A percentile compares a stretch with the other conserved stretches of the same genome.
phyloP scores from a whole-genome alignment of 2,888 invertebrate species.

The Diploptera punctata region DNA sequence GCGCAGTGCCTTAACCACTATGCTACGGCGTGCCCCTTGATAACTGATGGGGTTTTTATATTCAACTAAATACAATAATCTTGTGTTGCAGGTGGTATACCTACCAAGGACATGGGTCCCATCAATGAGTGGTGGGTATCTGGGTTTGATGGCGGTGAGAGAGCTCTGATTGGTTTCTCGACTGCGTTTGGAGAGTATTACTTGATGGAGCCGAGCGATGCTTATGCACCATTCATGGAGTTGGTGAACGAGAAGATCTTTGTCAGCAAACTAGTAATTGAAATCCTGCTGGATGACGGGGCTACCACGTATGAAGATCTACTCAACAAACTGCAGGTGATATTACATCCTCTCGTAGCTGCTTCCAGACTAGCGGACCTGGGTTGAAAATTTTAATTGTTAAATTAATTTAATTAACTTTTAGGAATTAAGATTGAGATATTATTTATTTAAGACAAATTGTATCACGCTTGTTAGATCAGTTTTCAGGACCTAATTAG shows the following conservation, averaged over 20 bases:
- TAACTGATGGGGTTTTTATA: too few species aligned
- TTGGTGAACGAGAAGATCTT: slow-evolving; percentile 77
- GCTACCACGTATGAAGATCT: slow-evolving; percentile 80
- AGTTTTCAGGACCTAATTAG: too few species aligned
- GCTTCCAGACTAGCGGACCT: too few species aligned
- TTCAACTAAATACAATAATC: too few species aligned
- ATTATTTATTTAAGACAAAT: too few species aligned
- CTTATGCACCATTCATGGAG: slow-evolving; percentile 73
- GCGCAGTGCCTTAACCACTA: too few species aligned
- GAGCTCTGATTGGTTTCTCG: slow-evolving; percentile 74
- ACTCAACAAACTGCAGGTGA: slow-evolving; percentile 66
- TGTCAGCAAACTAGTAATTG: slow-evolving; percentile 79
- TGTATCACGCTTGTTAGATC: too few species aligned
- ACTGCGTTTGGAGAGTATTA: slow-evolving; percentile 83
- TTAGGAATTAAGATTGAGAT: too few species aligned
- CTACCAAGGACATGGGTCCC: slow-evolving; percentile 79
- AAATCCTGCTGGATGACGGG: slow-evolving; percentile 72
- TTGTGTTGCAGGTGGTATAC: slow-evolving; percentile 62
- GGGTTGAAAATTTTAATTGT: too few species aligned
- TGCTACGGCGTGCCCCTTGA: too few species aligned
- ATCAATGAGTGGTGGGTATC: slow-evolving; percentile 86
- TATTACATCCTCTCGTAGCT: background rate
- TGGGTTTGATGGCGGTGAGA: slow-evolving; percentile 82
- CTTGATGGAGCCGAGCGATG: slow-evolving; percentile 73
- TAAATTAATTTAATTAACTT: too few species aligned